Percentiles rank a stretch among this genome's conserved stretches.
These are phyloP conservation scores for Gallinago stenura DNA, from an alignment of 2,797 vertebrate genomes.

Conservation along the genomic window DNA sequence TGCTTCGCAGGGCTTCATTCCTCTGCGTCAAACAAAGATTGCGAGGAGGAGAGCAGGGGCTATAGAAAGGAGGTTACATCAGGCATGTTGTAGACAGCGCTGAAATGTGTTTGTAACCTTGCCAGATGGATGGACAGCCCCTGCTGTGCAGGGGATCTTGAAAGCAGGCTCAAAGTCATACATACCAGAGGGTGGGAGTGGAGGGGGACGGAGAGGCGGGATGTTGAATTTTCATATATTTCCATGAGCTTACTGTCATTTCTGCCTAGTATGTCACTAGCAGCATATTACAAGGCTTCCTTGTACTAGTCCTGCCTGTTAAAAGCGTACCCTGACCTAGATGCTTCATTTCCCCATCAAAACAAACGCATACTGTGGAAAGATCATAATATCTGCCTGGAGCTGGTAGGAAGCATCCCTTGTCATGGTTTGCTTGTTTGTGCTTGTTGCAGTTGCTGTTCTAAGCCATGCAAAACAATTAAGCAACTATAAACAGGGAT, in stretches of 20 bases:
- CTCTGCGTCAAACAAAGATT: conserved; percentile 23
- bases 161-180: conserved; percentile 37
- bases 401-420: neutral
- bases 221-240: conserved; percentile 60
- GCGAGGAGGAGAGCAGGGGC: neutral
- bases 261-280: conserved; percentile 8
- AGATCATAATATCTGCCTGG: neutral
- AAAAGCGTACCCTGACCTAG: neutral
- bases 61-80: conserved; percentile 31
- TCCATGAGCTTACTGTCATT: conserved; percentile 57
- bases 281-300: neutral
- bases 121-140: conserved; percentile 64
- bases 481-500: neutral
- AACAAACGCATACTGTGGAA: neutral
- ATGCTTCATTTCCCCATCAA: neutral
- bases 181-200: conserved; percentile 19
- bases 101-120: conserved; percentile 53
- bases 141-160: neutral
- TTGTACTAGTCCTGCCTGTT: neutral
- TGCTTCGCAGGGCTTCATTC: conserved; percentile 45
- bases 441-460: neutral
- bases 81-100: neutral
- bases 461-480: neutral
- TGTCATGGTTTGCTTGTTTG: neutral
- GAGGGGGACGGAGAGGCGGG: neutral